Percentiles rank a stretch among this genome's conserved stretches.
Conservation (phyloP, 2,797 vertebrate species). For the Triplophysa bombifrons region DNA sequence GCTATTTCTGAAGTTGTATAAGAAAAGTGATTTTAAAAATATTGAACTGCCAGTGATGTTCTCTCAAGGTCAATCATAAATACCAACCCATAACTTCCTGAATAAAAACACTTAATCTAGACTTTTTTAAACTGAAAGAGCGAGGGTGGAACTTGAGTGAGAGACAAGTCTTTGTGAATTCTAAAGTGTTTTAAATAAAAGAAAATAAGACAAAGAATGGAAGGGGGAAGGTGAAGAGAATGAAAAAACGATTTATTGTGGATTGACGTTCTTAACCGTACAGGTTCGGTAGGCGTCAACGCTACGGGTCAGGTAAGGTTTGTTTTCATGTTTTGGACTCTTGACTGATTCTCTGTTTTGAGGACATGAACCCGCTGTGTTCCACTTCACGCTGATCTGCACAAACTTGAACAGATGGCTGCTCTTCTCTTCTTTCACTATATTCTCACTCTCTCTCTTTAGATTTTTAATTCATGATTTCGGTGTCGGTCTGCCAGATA, state of each 20-base stretch:
- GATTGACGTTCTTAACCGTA: neutral
- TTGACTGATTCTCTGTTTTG: conserved; percentile 28
- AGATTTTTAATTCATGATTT: conserved; percentile 29
- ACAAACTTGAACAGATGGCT: conserved; percentile 53
- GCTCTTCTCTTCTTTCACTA: conserved; percentile 35
- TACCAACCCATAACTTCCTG: neutral
- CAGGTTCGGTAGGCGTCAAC: neutral
- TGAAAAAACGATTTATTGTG: neutral
- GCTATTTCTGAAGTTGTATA: neutral
- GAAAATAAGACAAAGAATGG: neutral
- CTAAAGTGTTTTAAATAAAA: conserved; percentile 7
- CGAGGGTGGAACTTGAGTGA: neutral
- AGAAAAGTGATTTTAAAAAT: conserved; percentile 1
- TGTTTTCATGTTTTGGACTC: conserved; percentile 41
- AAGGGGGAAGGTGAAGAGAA: neutral
- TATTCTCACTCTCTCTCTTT: conserved; percentile 25
- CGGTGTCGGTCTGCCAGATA: conserved; percentile 3
- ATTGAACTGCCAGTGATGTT: neutral
- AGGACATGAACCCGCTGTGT: conserved; percentile 53
- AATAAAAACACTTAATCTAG: neutral
- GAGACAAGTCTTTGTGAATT: neutral
- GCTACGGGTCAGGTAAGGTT: conserved; percentile 39
- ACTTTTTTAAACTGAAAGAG: neutral
- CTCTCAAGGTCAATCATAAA: conserved; percentile 3
- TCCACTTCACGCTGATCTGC: conserved; percentile 48